Conservation (phyloP, 2,888 invertebrate genomes). For the Amphiduros pacificus region DNA sequence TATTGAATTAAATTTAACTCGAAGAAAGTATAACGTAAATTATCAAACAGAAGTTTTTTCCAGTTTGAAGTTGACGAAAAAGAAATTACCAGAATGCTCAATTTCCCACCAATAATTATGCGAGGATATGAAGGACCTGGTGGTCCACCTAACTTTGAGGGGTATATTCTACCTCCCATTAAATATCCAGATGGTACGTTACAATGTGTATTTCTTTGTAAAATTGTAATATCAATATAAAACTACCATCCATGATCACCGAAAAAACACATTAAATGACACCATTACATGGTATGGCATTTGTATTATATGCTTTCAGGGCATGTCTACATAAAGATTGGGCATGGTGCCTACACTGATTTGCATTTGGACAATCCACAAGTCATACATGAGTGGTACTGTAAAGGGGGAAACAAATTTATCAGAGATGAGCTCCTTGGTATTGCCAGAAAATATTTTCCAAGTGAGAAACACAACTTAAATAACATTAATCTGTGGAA, state of each 20-base stretch:
- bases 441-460: not conserved
- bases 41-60: no score
- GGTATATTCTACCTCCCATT: conserved; percentile 1
- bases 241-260: not conserved
- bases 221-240: not conserved
- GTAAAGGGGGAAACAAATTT: not conserved
- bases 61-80: no score
- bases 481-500: no score
- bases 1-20: no score
- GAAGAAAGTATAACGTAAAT: no score
- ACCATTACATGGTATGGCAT: no score
- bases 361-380: not conserved
- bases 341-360: not conserved
- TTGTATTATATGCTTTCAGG: not conserved
- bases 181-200: not conserved
- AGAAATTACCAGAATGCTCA: no score
- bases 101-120: no score
- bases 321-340: not conserved
- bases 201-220: not conserved
- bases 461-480: not conserved
- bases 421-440: not conserved
- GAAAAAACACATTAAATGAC: not conserved
- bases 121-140: no score
- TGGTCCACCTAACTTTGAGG: conserved; percentile 1
- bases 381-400: not conserved